A percentile compares a stretch with the other conserved stretches of the same genome.
Conservation (phyloP, 2,113 vertebrate genomes). For the Tachycineta bicolor region DNA sequence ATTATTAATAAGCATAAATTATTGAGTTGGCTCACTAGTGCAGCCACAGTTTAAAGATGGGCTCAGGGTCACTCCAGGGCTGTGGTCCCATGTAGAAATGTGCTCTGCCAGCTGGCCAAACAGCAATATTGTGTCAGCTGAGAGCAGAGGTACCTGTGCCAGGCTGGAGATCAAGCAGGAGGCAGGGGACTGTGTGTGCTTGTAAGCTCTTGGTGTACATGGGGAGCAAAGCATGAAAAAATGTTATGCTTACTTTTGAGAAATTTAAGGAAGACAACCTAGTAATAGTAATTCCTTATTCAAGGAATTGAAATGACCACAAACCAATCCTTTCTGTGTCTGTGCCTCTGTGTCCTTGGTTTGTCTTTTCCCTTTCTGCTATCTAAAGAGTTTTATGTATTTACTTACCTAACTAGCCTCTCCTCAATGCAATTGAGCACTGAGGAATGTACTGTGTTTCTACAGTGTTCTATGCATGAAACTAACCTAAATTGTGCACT, state of each 20-base stretch:
- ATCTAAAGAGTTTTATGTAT: background rate
- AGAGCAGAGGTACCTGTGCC: background rate
- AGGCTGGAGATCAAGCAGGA: background rate
- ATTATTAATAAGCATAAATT: slow-evolving; percentile 67
- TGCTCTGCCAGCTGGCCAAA: slow-evolving; percentile 24
- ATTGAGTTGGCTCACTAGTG: slow-evolving; percentile 21
- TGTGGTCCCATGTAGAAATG: background rate
- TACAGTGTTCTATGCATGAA: background rate
- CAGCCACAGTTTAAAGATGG: slow-evolving; percentile 13
- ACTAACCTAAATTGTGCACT: background rate
- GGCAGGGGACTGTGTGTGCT: accelerated
- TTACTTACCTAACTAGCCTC: background rate
- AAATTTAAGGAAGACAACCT: background rate
- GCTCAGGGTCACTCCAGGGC: background rate
- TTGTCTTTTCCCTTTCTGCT: background rate
- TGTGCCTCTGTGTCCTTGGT: background rate
- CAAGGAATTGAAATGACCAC: background rate
- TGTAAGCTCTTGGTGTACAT: background rate
- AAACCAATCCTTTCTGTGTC: background rate
- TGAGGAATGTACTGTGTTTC: background rate
- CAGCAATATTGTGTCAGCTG: background rate
- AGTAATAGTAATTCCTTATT: background rate
- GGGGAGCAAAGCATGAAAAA: background rate
- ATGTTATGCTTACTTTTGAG: background rate
- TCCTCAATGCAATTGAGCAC: background rate